Percentiles rank a stretch among this genome's conserved stretches.
These are phyloP conservation scores for Ceratina japonica DNA, from an alignment of 1,140 invertebrate genomes.

Conservation along the genomic window DNA sequence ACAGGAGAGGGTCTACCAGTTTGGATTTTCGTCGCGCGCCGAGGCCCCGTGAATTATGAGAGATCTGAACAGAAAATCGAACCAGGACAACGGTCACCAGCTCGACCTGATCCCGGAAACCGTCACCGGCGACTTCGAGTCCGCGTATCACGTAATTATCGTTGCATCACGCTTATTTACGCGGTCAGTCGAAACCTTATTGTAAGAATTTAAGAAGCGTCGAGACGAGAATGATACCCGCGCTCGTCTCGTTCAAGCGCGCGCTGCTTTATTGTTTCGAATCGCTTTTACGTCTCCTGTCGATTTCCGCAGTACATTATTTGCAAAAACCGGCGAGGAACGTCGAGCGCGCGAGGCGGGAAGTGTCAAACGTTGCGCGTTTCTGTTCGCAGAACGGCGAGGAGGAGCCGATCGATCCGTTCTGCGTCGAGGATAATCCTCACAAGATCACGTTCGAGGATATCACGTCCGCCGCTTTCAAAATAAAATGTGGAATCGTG, in stretches of 20 bases:
- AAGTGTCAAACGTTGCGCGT: neutral
- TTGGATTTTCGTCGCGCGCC: neutral
- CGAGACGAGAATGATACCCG: neutral
- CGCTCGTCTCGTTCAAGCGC: neutral
- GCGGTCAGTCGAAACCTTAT: neutral
- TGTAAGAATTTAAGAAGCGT: too few relatives aligned
- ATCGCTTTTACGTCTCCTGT: neutral
- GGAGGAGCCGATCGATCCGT: conserved; percentile 82
- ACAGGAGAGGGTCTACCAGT: conserved; percentile 5
- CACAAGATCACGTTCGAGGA: conserved; percentile 90
- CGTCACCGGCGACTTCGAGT: neutral
- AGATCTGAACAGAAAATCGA: conserved; percentile 45
- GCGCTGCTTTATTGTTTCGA: neutral
- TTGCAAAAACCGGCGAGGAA: too few relatives aligned
- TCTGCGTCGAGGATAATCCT: conserved; percentile 89
- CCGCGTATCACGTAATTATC: conserved; percentile 25
- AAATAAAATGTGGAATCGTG: conserved; percentile 90
- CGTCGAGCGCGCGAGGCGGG: too few relatives aligned
- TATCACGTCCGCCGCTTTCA: conserved; percentile 93
- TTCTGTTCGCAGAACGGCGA: conserved; percentile 52
- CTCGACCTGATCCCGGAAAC: conserved; percentile 3
- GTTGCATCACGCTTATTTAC: neutral
- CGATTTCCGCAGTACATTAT: neutral
- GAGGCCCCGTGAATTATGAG: conserved; percentile 15
- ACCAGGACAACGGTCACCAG: neutral